Conservation (phyloP, 2,888 invertebrate species). For the Volucella inanis region DNA sequence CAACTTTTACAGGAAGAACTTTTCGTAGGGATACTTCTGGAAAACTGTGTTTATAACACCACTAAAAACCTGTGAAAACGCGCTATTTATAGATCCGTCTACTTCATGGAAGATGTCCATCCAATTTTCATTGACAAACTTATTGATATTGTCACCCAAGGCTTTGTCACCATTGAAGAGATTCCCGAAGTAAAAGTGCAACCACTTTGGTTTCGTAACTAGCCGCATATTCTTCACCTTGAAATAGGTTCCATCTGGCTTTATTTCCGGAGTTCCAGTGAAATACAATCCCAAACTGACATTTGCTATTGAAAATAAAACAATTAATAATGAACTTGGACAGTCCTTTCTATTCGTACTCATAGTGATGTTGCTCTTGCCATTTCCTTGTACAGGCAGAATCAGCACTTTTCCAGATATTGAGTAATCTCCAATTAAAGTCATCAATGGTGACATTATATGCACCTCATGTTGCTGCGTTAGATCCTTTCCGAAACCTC, state of each 20-base stretch:
- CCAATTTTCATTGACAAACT: slow-evolving; percentile 84
- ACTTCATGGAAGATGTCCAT: slow-evolving; percentile 76
- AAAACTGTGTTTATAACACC: slow-evolving; percentile 81
- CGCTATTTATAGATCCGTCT: slow-evolving; percentile 70
- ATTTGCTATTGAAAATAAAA: slow-evolving; percentile 36
- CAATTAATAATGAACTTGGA: not conserved
- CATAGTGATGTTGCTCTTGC: slow-evolving; percentile 77
- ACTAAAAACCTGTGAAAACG: slow-evolving; percentile 79
- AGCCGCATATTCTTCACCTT: slow-evolving; percentile 77
- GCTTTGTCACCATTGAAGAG: slow-evolving; percentile 83
- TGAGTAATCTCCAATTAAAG: slow-evolving; percentile 77
- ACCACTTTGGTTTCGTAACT: slow-evolving; percentile 75
- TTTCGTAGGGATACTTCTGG: slow-evolving; percentile 78
- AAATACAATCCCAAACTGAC: slow-evolving; percentile 57
- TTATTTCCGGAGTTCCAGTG: slow-evolving; percentile 76
- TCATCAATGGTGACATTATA: slow-evolving; percentile 14
- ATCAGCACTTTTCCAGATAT: slow-evolving; percentile 80
- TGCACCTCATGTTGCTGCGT: slow-evolving; percentile 75
- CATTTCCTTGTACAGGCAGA: slow-evolving; percentile 79
- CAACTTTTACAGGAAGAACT: slow-evolving; percentile 75
- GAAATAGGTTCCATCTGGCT: slow-evolving; percentile 79
- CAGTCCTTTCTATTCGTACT: slow-evolving; percentile 60
- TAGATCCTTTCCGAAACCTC: slow-evolving; percentile 78
- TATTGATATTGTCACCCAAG: slow-evolving; percentile 83
- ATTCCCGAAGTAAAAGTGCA: slow-evolving; percentile 79